Conservation (phyloP, 2,888 invertebrate genomes). For the Agrotis exclamationis region DNA sequence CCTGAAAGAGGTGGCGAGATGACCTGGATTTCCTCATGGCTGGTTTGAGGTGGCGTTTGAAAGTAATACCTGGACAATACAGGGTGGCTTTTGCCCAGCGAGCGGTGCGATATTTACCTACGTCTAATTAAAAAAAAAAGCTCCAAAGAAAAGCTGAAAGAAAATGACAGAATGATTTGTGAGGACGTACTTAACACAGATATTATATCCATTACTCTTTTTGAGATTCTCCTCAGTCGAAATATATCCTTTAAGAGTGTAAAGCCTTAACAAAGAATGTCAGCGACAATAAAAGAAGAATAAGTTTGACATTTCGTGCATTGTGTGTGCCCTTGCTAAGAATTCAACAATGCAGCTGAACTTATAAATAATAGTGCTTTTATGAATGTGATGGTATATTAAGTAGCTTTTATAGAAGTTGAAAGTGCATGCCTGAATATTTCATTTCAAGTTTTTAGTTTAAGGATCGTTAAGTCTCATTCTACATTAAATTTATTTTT, state of each 20-base stretch:
- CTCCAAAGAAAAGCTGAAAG: constrained; percentile 4
- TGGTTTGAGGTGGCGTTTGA: no score
- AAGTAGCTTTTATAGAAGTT: constrained; percentile 1
- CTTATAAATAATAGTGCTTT: constrained; percentile 35
- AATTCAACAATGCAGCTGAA: constrained; percentile 40
- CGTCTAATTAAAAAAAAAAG: no score
- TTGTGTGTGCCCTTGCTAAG: constrained; percentile 27
- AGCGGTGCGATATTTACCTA: no score
- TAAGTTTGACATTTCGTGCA: constrained; percentile 33
- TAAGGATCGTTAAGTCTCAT: background rate
- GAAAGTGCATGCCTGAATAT: constrained; percentile 21
- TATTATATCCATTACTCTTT: constrained; percentile 40
- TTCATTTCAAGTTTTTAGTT: constrained; percentile 7
- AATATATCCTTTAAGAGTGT: constrained; percentile 24
- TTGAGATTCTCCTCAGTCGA: constrained; percentile 36
- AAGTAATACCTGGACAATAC: no score
- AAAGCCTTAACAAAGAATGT: constrained; percentile 24
- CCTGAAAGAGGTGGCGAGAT: no score
- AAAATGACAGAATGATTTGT: constrained; percentile 17
- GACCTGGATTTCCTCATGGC: no score
- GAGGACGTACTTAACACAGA: constrained; percentile 10
- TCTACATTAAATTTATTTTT: background rate
- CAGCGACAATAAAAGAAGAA: constrained; percentile 23
- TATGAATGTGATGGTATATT: constrained; percentile 14
- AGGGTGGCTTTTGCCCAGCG: no score